phyloP scores from a whole-genome alignment of 2,797 vertebrate species.

The Nannoperca australis region DNA sequence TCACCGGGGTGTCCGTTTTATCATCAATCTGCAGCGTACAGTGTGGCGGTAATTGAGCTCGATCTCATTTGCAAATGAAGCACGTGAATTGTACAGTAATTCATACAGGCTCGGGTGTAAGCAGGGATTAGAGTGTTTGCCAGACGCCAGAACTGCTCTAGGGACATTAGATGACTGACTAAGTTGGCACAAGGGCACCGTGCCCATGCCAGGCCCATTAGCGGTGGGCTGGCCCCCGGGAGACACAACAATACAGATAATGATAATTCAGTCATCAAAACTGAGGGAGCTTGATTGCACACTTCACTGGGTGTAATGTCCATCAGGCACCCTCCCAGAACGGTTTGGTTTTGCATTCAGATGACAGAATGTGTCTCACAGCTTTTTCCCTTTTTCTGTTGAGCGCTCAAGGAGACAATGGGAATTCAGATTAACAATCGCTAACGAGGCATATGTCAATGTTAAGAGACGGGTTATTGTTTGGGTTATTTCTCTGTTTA shows the following conservation, averaged over 20 bases:
- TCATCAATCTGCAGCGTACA: background rate
- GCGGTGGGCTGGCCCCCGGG: conserved; percentile 35
- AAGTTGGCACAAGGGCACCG: conserved; percentile 64
- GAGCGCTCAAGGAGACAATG: conserved; percentile 25
- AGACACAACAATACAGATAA: conserved; percentile 64
- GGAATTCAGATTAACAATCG: conserved; percentile 28
- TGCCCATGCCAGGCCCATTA: conserved; percentile 54
- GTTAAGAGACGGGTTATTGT: conserved; percentile 19
- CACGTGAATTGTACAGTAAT: conserved; percentile 61
- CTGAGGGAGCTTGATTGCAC: conserved; percentile 51
- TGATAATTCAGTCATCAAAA: conserved; percentile 62
- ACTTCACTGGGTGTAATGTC: conserved; percentile 50
- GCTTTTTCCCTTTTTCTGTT: conserved; percentile 8
- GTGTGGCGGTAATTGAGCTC: conserved; percentile 20
- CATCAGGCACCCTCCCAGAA: conserved; percentile 25
- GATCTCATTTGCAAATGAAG: conserved; percentile 65
- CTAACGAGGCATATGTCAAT: background rate
- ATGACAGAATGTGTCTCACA: conserved; percentile 24
- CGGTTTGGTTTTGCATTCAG: conserved; percentile 24
- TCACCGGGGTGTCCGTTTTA: conserved; percentile 49
- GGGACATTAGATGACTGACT: conserved; percentile 75
- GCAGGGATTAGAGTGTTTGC: conserved; percentile 69
- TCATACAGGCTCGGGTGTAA: conserved; percentile 47
- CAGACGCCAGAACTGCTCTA: conserved; percentile 62
- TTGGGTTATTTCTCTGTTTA: conserved; percentile 26